These are phyloP conservation scores for Sipha maydis DNA, from an alignment of 2,888 invertebrate species.

Conservation along the genomic window DNA sequence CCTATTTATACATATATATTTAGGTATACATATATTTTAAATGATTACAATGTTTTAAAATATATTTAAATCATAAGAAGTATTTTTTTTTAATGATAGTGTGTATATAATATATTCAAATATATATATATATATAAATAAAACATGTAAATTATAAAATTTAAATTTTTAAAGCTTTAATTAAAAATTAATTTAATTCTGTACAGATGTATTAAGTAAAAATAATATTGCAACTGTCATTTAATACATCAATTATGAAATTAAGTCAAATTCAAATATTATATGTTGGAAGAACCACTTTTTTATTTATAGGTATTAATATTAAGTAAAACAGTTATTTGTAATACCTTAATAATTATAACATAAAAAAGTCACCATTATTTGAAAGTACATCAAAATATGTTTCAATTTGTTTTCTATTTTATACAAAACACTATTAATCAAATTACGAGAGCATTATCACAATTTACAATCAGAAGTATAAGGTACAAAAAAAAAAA, in stretches of 20 bases:
- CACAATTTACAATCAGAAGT: constrained; percentile 55
- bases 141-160: constrained; percentile 19
- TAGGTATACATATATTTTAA: background rate
- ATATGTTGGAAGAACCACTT: constrained; percentile 37
- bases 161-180: background rate
- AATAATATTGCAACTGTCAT: background rate
- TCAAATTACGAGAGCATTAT: constrained; percentile 44
- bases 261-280: constrained; percentile 7
- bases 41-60: constrained; percentile 18
- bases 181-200: constrained; percentile 8
- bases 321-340: constrained; percentile 4
- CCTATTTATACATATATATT: constrained; percentile 7
- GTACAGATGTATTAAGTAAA: constrained; percentile 1
- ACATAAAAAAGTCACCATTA: constrained; percentile 18
- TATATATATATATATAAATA: background rate
- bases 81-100: background rate
- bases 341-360: constrained; percentile 16
- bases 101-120: background rate
- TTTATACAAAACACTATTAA: constrained; percentile 50
- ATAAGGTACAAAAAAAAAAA: constrained; percentile 20
- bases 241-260: constrained; percentile 7
- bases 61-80: constrained; percentile 5
- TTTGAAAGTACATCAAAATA: constrained; percentile 33
- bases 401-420: constrained; percentile 34
- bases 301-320: constrained; percentile 11